Evolutionary conservation across 2,113 vertebrate genomes (phyloP), one percentile per base, ranked within the genome.

Genomic region (Eptesicus fuscus): DNA sequence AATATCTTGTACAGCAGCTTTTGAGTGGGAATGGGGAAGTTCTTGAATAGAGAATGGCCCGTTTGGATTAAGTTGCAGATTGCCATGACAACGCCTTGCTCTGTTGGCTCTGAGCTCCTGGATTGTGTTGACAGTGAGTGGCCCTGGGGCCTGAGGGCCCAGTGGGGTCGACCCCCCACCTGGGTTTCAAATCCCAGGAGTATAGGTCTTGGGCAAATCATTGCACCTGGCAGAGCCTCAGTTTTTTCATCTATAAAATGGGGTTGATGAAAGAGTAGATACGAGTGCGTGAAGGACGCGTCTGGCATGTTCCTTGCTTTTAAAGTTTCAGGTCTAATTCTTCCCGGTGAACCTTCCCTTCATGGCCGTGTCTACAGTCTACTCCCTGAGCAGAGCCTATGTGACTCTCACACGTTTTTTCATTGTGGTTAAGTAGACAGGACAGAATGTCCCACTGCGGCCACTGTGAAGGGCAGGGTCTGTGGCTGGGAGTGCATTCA

Each of bases 341-440:
- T 67, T 51, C 76, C 37, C 63, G 44, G 16, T 59, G 77, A 59
- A 61, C 65, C 37, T 82, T 56, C n/a, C 37, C 73, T 78, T 2
- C 18, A 9, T 4, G 11, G 59, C 20, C 9, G 1, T 0, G 0
- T n/a, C 49, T 28, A 5, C 22, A 44, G 22, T 18, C 51, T 59
- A 22, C 4, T 28, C 51, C 47, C n/a, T 37, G 23, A 73, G 77
- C 77, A n/a, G 49, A 70, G 28, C 63, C 77, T 6, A 56, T 53
- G 63, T 18, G 35, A 25, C 23, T 18, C 73, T 65, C 22, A 37
- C 7, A 61, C 9, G 20, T 9, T 30, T 30, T 32, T 13, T 61
- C 59, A 61, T 5, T 28, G 59, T 61, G 59, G 59, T 61, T 74
- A 47, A 88, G 40, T n/a, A 18, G 13, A 84, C 5, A 10, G 11